Conservation (phyloP, 2,113 vertebrate genomes). For the Synchiropus splendidus region DNA sequence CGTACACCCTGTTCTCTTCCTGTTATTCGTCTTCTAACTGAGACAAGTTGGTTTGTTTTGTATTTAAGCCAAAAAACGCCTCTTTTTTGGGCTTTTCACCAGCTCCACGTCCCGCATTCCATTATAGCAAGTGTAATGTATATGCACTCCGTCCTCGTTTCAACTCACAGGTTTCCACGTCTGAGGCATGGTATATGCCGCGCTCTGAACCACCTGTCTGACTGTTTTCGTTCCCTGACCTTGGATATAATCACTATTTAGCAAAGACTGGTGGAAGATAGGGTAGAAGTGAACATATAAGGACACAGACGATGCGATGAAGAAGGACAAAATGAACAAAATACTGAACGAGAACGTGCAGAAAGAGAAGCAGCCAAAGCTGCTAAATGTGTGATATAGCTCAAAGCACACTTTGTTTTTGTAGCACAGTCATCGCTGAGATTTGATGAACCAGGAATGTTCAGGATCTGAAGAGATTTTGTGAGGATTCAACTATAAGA, state of each 20-base stretch:
- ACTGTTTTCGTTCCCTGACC: conserved; percentile 19
- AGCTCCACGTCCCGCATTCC: too few species aligned
- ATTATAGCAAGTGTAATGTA: too few species aligned
- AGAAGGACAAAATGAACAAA: background rate
- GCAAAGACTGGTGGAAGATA: conserved; percentile 5
- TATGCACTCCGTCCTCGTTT: conserved; percentile 1
- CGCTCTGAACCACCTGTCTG: conserved; percentile 4
- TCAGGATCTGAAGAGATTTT: too few species aligned
- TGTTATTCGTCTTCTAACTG: conserved; percentile 23
- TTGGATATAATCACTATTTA: conserved; percentile 11
- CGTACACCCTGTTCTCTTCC: conserved; percentile 10
- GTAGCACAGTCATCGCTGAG: too few species aligned
- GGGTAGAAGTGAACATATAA: conserved; percentile 8
- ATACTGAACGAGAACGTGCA: too few species aligned
- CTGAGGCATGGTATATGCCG: background rate
- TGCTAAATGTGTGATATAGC: too few species aligned
- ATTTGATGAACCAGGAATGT: too few species aligned
- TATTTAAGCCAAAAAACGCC: conserved; percentile 11
- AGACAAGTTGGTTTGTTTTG: conserved; percentile 32
- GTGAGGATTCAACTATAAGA: too few species aligned
- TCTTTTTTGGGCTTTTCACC: too few species aligned
- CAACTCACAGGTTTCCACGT: conserved; percentile 2
- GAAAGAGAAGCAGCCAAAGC: too few species aligned
- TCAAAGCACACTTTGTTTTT: too few species aligned
- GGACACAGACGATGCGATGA: conserved; percentile 17